phyloP scores from a whole-genome alignment of 2,888 invertebrate genomes.

The Protodeltote pygarga region DNA sequence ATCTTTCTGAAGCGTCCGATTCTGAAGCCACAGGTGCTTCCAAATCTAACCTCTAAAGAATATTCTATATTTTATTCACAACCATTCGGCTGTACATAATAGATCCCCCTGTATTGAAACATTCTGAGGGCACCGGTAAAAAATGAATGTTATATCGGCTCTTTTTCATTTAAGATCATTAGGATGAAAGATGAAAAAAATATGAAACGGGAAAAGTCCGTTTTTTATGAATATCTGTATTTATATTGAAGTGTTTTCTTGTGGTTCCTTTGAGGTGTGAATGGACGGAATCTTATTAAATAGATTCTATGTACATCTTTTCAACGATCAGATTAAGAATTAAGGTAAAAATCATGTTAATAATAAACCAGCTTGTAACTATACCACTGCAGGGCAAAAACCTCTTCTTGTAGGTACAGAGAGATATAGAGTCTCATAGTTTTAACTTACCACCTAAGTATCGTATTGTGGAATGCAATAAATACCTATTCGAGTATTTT shows the following conservation, averaged over 20 bases:
- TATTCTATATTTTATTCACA: slow-evolving; percentile 56
- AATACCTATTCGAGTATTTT: too few relatives aligned
- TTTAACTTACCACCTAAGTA: too few relatives aligned
- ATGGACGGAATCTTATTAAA: too few relatives aligned
- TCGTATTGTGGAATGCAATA: too few relatives aligned
- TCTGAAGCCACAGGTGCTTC: slow-evolving; percentile 47
- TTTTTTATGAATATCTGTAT: slow-evolving; percentile 56
- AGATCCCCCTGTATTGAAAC: slow-evolving; percentile 65
- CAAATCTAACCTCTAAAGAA: slow-evolving; percentile 49
- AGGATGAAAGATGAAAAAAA: slow-evolving; percentile 78
- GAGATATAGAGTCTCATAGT: too few relatives aligned
- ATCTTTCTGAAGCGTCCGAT: slow-evolving; percentile 38
- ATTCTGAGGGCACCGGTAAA: slow-evolving; percentile 38
- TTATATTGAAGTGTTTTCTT: slow-evolving; percentile 33
- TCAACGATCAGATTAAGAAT: too few relatives aligned
- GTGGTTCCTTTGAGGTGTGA: slow-evolving; percentile 4
- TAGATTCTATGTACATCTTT: too few relatives aligned
- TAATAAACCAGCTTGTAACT: too few relatives aligned
- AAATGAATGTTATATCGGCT: slow-evolving; percentile 69
- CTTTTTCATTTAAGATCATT: slow-evolving; percentile 83
- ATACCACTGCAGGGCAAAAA: too few relatives aligned
- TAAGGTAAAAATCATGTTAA: too few relatives aligned
- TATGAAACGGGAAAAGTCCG: slow-evolving; percentile 72
- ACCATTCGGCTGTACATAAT: slow-evolving; percentile 66
- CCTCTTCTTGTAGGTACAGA: too few relatives aligned